Evolutionary conservation across 2,113 vertebrate genomes (phyloP).

Genomic region (Poecilia latipinna): DNA sequence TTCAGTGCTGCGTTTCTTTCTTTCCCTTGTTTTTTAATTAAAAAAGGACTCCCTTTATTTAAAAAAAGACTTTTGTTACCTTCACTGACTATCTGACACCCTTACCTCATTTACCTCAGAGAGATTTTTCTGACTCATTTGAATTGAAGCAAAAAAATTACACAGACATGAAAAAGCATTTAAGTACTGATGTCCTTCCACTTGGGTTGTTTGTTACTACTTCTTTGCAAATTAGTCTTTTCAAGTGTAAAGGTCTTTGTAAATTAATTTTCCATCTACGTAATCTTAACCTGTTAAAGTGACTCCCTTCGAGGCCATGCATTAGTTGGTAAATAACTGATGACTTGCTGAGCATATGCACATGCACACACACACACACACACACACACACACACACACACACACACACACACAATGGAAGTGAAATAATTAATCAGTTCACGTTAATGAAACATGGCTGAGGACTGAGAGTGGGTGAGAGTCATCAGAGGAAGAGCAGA

Average conservation of each 20-base stretch:
- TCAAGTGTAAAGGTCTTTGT: not conserved
- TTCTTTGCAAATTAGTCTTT: not conserved
- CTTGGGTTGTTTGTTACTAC: too few relatives aligned
- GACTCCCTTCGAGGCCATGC: not conserved
- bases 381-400: too few relatives aligned
- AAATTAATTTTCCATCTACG: not conserved
- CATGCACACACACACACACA: too few relatives aligned
- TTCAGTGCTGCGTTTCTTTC: not conserved
- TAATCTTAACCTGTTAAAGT: not conserved
- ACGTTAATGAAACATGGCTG: not conserved
- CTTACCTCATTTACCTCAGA: not conserved
- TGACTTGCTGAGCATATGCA: not conserved
- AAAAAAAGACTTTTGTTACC: not conserved
- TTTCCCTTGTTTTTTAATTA: not conserved
- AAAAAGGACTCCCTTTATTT: not conserved
- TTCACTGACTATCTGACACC: not conserved
- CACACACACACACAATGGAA: not conserved
- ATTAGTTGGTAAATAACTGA: not conserved
- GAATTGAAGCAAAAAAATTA: not conserved
- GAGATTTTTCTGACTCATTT: not conserved
- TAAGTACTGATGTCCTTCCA: not conserved
- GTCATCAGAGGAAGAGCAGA: not conserved
- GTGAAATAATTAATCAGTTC: not conserved
- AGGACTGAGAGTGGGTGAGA: not conserved
- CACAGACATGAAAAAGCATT: not conserved